Evolutionary conservation across 2,888 invertebrate genomes (phyloP), one percentile per base, ranked within the genome.

Genomic region (Deilephila elpenor): DNA sequence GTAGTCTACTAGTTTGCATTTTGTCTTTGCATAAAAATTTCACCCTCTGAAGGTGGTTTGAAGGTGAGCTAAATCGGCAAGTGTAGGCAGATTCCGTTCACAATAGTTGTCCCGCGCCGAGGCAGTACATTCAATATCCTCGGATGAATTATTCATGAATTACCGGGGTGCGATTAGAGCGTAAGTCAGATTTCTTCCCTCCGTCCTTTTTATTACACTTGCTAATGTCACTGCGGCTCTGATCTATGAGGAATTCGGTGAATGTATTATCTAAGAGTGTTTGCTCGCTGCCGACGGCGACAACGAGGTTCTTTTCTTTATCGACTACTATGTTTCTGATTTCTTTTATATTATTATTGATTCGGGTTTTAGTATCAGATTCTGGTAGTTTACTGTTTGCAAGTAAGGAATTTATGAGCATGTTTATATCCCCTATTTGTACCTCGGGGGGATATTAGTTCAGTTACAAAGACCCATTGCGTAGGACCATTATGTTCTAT

Each of bases 101-200:
- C 67, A 67, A 67, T 67, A 67, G 67, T 51, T 67, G 67, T 67
- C 67, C 67, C 67, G 67, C 51, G 25, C 67, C 25, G 25, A 29
- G 67, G 44, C 64, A 44, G 61, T 44, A 60, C 61, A 88, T 89
- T 88, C 88, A 87, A 88, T 89, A 84, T 85, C 81, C 81, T 77
- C 75, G 76, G 72, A 74, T 89, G 88, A 86, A 87, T 89, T 75
- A 89, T 89, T 88, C 88, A 89, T 85, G 77, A 74, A 77, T 74
- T 75, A 78, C 78, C 82, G 78, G 83, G 81, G 81, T 81, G 77
- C 82, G 87, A 89, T 88, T 88, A 87, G 82, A 83, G 82, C 83
- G 84, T 83, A 80, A 82, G 79, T 79, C 80, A 78, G 78, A 85
- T 83, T 85, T 86, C 84, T 71, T 60, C 72, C 72, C 32, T 64